Percentiles rank a stretch among this genome's conserved stretches.
phyloP scores from a whole-genome alignment of 2,113 vertebrate species.

The Gnathonemus longibarbis region DNA sequence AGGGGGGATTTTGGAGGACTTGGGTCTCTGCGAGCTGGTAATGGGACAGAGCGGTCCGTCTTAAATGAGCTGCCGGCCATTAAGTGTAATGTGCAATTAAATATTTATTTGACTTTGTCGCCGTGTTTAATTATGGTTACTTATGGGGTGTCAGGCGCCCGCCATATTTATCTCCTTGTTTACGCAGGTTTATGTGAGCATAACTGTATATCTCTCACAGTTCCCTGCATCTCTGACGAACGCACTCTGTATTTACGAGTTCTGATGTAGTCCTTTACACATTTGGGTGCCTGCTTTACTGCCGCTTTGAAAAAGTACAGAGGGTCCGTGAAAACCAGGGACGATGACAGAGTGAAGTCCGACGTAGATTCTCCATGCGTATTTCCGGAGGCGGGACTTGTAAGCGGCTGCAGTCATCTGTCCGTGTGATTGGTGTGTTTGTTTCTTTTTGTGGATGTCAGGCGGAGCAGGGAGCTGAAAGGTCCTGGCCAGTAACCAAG shows the following conservation, averaged over 20 bases:
- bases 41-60: conserved; percentile 10
- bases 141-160: neutral
- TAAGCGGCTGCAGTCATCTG: neutral
- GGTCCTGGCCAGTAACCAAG: neutral
- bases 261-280: neutral
- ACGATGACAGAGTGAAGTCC: neutral
- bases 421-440: too few relatives aligned
- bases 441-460: neutral
- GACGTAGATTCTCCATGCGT: neutral
- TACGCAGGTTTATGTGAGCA: neutral
- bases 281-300: neutral
- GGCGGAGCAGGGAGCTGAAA: neutral
- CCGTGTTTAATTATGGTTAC: conserved; percentile 18
- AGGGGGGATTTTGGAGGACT: neutral
- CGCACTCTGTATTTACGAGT: neutral
- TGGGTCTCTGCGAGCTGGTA: neutral
- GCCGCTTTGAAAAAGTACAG: neutral
- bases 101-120: conserved; percentile 18
- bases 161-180: neutral
- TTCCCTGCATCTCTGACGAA: neutral
- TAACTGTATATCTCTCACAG: neutral
- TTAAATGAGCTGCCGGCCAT: conserved; percentile 8
- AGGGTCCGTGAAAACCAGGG: neutral
- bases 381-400: neutral
- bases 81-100: conserved; percentile 28